Percentiles rank a stretch among this genome's conserved stretches.
Conservation (phyloP, 2,113 vertebrate species). For the Sphyrna mokarran region DNA sequence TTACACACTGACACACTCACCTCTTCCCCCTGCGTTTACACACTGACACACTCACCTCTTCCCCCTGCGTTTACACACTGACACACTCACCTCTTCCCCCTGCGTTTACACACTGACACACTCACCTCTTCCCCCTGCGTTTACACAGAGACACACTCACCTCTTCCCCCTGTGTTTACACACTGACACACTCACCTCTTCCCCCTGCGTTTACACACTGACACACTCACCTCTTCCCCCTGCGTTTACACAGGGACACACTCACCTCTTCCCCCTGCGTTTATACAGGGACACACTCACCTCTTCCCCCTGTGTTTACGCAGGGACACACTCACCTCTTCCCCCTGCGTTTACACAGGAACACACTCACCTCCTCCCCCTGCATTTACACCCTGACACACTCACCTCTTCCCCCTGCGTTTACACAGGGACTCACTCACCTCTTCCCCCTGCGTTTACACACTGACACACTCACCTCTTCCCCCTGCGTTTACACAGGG, state of each 20-base stretch:
- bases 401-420: slow-evolving; percentile 70
- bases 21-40: slow-evolving; percentile 61
- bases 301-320: slow-evolving; percentile 61
- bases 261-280: slow-evolving; percentile 70
- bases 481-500: slow-evolving; percentile 54
- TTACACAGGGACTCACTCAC: slow-evolving; percentile 50
- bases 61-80: slow-evolving; percentile 54
- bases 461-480: slow-evolving; percentile 56
- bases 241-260: slow-evolving; percentile 46
- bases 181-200: slow-evolving; percentile 56
- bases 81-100: slow-evolving; percentile 63
- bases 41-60: slow-evolving; percentile 56
- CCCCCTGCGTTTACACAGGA: slow-evolving; percentile 54
- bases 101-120: slow-evolving; percentile 46
- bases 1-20: slow-evolving; percentile 49
- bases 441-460: slow-evolving; percentile 61
- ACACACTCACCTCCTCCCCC: slow-evolving; percentile 63
- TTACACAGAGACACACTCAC: slow-evolving; percentile 50
- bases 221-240: slow-evolving; percentile 63
- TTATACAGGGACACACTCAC: slow-evolving; percentile 50
- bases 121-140: slow-evolving; percentile 70
- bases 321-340: slow-evolving; percentile 56
- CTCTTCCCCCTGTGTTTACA: slow-evolving; percentile 61
- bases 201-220: slow-evolving; percentile 54
- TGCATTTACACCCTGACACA: slow-evolving; percentile 52